phyloP scores from a whole-genome alignment of 2,888 invertebrate species.

The Hydriomena furcata region DNA sequence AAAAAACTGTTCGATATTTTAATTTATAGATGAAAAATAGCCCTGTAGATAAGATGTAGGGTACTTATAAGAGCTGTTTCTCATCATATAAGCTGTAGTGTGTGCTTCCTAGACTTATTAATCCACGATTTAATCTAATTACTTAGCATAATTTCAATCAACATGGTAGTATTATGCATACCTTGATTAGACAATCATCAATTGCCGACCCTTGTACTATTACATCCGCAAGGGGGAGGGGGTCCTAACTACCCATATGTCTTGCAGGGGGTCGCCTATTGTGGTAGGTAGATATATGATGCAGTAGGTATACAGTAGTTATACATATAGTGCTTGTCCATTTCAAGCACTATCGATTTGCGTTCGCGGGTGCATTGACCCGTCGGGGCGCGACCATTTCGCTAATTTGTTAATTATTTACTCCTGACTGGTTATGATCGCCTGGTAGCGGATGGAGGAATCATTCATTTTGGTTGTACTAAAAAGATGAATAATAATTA shows the following conservation, averaged over 20 bases:
- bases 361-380: constrained; percentile 76
- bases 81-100: no score
- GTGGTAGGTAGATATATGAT: constrained; percentile 17
- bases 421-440: constrained; percentile 53
- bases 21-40: no score
- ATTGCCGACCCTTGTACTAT: constrained; percentile 23
- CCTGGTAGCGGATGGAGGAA: constrained; percentile 40
- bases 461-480: constrained; percentile 4
- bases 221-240: constrained; percentile 17
- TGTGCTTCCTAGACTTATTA: not conserved
- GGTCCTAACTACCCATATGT: constrained; percentile 31
- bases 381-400: constrained; percentile 61
- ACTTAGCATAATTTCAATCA: constrained; percentile 22
- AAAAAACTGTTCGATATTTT: no score
- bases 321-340: constrained; percentile 68
- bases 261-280: constrained; percentile 19
- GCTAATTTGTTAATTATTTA: constrained; percentile 82
- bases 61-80: no score
- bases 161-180: constrained; percentile 6
- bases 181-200: constrained; percentile 31
- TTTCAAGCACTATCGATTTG: constrained; percentile 80
- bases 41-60: no score
- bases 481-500: not conserved
- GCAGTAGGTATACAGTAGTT: not conserved
- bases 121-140: constrained; percentile 5